phyloP scores from a whole-genome alignment of 1,140 invertebrate genomes.

The Drosophila orena region DNA sequence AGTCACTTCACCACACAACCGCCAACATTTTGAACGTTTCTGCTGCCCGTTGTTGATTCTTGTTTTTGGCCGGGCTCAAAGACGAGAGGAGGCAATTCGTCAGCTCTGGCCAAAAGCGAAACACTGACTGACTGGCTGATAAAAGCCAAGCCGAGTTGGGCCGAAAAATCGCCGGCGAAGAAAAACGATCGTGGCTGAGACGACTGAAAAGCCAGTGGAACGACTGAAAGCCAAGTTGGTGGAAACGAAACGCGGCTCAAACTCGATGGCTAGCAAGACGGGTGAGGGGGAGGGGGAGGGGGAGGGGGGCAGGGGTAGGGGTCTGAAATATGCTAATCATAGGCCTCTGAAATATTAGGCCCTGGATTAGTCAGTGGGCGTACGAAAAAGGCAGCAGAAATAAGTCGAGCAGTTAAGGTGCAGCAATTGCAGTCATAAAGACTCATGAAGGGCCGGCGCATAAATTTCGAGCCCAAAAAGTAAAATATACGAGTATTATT shows the following conservation, averaged over 20 bases:
- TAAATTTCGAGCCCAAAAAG: not conserved
- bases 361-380: slow-evolving; percentile 35
- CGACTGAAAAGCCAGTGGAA: slow-evolving; percentile 12
- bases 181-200: slow-evolving; percentile 23
- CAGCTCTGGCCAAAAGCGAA: slow-evolving; percentile 73
- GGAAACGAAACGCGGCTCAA: slow-evolving; percentile 40
- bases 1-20: slow-evolving; percentile 31
- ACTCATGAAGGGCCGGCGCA: slow-evolving; percentile 1
- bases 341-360: slow-evolving; percentile 46
- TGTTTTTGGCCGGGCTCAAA: slow-evolving; percentile 18
- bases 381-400: not conserved
- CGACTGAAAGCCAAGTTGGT: slow-evolving; percentile 16
- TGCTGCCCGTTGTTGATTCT: slow-evolving; percentile 2
- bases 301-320: not conserved
- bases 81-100: slow-evolving; percentile 36
- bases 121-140: slow-evolving; percentile 62
- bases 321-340: slow-evolving; percentile 58
- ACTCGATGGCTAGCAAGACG: not conserved
- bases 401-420: slow-evolving; percentile 7
- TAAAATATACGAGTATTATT: no score
- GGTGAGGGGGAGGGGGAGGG: not conserved
- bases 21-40: slow-evolving; percentile 22
- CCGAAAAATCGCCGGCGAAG: slow-evolving; percentile 6
- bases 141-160: slow-evolving; percentile 2
- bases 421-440: slow-evolving; percentile 9